phyloP scores from a whole-genome alignment of 2,888 invertebrate genomes.

The Bruchidius siliquastri region DNA sequence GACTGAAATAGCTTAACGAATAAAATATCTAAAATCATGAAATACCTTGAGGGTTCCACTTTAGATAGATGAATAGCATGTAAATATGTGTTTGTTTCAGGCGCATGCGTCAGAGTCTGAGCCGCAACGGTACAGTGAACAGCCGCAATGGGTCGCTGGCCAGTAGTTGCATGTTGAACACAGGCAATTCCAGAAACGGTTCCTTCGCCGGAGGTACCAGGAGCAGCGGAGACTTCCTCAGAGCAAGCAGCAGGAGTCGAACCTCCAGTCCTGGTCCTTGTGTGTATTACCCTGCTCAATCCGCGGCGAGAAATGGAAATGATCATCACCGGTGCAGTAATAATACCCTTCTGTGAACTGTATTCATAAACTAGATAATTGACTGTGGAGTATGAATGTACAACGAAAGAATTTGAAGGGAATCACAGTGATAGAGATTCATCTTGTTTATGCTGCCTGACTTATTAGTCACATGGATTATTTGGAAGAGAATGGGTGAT shows the following conservation, averaged over 20 bases:
- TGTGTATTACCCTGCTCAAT: constrained; percentile 51
- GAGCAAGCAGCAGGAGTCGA: constrained; percentile 14
- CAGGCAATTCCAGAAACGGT: constrained; percentile 34
- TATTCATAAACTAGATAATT: not conserved
- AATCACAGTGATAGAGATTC: too few relatives aligned
- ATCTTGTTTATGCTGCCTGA: too few relatives aligned
- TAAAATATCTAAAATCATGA: too few relatives aligned
- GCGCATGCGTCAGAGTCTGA: constrained; percentile 51
- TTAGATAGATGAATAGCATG: too few relatives aligned
- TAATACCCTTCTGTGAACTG: not conserved
- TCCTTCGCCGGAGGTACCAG: constrained; percentile 11
- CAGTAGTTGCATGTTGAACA: not conserved
- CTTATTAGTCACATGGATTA: too few relatives aligned
- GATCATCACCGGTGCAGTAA: not conserved
- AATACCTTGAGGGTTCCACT: too few relatives aligned
- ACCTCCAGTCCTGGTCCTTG: constrained; percentile 51
- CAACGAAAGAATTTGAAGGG: too few relatives aligned
- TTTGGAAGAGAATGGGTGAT: too few relatives aligned
- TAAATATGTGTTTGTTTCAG: constrained; percentile 15
- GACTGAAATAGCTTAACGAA: too few relatives aligned
- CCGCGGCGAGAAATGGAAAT: not conserved
- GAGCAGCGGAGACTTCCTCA: constrained; percentile 7
- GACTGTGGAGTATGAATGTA: too few relatives aligned
- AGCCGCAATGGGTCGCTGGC: constrained; percentile 40
- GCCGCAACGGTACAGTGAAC: constrained; percentile 33